Evolutionary conservation across 2,113 vertebrate genomes (phyloP).

Genomic region (Eira barbara): DNA sequence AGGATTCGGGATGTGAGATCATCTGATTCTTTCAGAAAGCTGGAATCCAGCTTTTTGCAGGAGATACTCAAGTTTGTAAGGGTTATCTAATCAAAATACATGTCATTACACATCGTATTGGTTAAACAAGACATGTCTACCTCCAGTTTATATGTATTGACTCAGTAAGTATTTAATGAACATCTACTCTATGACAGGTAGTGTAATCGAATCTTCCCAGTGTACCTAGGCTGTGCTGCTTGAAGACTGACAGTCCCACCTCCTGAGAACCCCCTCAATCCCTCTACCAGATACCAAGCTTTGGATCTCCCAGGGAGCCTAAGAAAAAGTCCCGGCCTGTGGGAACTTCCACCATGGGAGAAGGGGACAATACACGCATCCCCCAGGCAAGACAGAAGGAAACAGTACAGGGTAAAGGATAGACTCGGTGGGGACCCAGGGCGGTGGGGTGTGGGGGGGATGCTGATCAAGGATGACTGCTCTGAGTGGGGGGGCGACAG

Average conservation of each 20-base stretch:
- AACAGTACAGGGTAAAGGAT: not conserved
- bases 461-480: not conserved
- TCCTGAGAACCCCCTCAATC: not conserved
- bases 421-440: not conserved
- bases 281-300: not conserved
- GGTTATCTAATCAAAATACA: not conserved
- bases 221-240: not conserved
- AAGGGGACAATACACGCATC: not conserved
- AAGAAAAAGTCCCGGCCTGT: not conserved
- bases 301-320: not conserved
- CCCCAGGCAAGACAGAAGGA: not conserved
- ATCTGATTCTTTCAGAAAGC: not conserved
- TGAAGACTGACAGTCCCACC: not conserved
- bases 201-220: not conserved
- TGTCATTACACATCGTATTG: not conserved
- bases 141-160: not conserved
- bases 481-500: not conserved
- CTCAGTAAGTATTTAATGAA: not conserved
- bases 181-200: not conserved
- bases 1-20: fast-evolving
- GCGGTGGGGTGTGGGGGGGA: too few species aligned
- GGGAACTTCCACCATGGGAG: not conserved
- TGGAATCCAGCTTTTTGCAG: not conserved
- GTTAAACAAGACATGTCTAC: not conserved
- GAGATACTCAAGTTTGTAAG: not conserved